Evolutionary conservation across 2,888 invertebrate genomes (phyloP), one percentile per base, ranked within the genome.

Genomic region (Coleophora flavipennella): DNA sequence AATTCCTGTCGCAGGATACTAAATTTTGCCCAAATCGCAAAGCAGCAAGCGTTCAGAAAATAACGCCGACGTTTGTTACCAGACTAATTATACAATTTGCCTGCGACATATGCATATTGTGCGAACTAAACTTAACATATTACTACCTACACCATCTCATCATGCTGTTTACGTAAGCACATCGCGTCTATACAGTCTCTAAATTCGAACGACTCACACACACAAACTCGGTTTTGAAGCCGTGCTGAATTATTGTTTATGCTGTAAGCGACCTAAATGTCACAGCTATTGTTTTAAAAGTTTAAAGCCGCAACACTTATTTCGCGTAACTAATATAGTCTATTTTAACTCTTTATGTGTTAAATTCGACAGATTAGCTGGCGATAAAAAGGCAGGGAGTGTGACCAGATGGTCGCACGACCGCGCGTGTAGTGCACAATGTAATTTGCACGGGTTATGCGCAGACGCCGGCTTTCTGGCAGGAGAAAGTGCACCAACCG

Each of bases 401-500:
- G 48, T 43, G 46, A 50, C 51, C 59, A 51, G 38, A 54, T 59
- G 53, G 57, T 49, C 53, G 51, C 43, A 49, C 48, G 44, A 53
- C 31, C 31, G 39, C n/a, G 34, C 25, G 38, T 32, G 42, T 42
- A 44, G 53, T 51, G 58, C 57, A 62, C 59, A 65, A 62, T 65
- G 62, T 62, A 63, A 70, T 68, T 67, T 68, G 65, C 65, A 66
- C 68, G 63, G 63, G 53, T 57, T 55, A 58, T 67, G 72, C 71
- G 61, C 73, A 63, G 59, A 54, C 57, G 59, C 58, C 57, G 60
- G 55, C 59, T 65, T 61, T 69, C 63, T 64, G 66, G 57, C 55
- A 51, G 64, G 79, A 78, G 83, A 83, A 83, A 83, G 83, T 81
- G 60, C 73, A 61, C 51, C 48, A 47, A 50, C 38, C 28, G 29